phyloP scores from a whole-genome alignment of 2,888 invertebrate genomes.

The Beris morrisii region DNA sequence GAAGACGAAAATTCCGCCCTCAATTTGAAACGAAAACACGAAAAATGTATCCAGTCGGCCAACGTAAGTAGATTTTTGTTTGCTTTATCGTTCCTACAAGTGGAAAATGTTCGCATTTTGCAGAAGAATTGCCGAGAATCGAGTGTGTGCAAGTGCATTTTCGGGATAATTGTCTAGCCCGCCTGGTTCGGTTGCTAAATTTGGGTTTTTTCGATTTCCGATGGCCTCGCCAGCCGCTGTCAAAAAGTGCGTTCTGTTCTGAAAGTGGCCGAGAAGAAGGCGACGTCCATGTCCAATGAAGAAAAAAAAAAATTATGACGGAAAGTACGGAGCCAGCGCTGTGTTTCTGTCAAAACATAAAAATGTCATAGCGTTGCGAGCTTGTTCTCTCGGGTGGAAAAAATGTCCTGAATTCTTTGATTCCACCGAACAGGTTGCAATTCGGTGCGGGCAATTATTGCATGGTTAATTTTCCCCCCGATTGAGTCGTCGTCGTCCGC shows the following conservation, averaged over 20 bases:
- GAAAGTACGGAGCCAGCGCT: too few relatives aligned
- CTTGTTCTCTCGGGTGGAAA: constrained; percentile 26
- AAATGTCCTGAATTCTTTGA: neutral
- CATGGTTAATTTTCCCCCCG: neutral
- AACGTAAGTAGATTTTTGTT: constrained; percentile 60
- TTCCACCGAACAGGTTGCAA: neutral
- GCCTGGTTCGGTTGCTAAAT: neutral
- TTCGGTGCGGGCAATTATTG: neutral
- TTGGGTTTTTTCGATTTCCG: constrained; percentile 23
- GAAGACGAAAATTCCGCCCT: constrained; percentile 2
- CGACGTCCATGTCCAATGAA: too few relatives aligned
- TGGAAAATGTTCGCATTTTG: too few relatives aligned
- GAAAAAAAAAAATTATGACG: too few relatives aligned
- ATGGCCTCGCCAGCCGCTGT: neutral
- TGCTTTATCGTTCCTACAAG: too few relatives aligned
- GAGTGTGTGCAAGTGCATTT: too few relatives aligned
- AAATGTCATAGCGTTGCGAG: constrained; percentile 11
- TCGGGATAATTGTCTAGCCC: too few relatives aligned
- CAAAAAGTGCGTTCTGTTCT: neutral
- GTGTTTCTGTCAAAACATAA: constrained; percentile 3
- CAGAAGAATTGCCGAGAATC: too few relatives aligned
- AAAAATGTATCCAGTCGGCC: constrained; percentile 68
- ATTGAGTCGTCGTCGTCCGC: too few relatives aligned
- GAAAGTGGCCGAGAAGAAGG: too few relatives aligned
- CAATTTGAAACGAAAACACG: constrained; percentile 1